Evolutionary conservation across 2,113 vertebrate species (phyloP).

Genomic region (Pelvicachromis taeniatus): DNA sequence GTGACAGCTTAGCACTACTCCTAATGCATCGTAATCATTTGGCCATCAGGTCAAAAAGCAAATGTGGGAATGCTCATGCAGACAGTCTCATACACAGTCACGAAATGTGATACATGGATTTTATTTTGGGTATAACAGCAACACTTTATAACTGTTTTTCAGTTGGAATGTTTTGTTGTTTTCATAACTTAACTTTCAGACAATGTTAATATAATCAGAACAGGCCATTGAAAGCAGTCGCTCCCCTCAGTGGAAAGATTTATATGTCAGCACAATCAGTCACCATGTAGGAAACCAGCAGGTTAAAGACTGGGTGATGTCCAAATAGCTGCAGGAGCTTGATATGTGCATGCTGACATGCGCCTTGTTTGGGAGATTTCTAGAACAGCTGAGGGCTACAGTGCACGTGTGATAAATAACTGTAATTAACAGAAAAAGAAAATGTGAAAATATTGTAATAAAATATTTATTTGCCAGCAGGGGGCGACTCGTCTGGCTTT

Average conservation of each 20-base stretch:
- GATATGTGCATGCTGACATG: neutral
- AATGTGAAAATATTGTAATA: neutral
- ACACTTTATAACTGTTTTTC: neutral
- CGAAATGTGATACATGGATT: neutral
- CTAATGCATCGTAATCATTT: neutral
- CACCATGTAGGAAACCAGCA: neutral
- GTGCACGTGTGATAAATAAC: neutral
- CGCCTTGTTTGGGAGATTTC: neutral
- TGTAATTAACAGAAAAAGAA: neutral
- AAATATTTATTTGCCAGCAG: neutral
- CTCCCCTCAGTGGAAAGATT: neutral
- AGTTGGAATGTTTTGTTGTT: neutral
- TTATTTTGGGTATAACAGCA: too few species aligned
- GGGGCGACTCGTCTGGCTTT: neutral
- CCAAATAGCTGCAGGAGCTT: neutral
- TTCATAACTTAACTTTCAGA: neutral
- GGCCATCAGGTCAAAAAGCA: neutral
- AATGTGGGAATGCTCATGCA: neutral
- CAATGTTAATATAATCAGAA: neutral
- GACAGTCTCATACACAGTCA: neutral
- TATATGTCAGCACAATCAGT: neutral
- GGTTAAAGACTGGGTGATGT: neutral
- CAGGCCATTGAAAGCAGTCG: neutral
- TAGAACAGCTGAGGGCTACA: neutral
- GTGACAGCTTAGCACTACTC: neutral